A percentile compares a stretch with the other conserved stretches of the same genome.
phyloP scores from a whole-genome alignment of 2,888 invertebrate genomes.

The Eledone cirrhosa region DNA sequence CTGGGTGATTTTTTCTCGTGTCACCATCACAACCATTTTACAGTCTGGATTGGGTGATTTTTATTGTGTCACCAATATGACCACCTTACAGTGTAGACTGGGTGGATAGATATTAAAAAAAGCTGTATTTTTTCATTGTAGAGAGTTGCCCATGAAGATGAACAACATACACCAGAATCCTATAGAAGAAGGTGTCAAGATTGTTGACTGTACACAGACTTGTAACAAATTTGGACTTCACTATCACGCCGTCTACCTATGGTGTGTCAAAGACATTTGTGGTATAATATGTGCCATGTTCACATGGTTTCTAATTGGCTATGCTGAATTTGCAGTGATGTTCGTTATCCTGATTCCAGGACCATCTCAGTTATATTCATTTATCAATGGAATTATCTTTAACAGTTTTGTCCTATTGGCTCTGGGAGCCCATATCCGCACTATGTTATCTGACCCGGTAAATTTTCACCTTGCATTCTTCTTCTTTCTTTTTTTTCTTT shows the following conservation, averaged over 20 bases:
- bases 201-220: slow-evolving; percentile 58
- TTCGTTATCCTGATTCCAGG: slow-evolving; percentile 83
- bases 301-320: slow-evolving; percentile 83
- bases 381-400: slow-evolving; percentile 79
- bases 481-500: neutral
- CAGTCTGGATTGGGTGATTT: too few species aligned
- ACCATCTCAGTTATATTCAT: slow-evolving; percentile 73
- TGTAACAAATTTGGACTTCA: slow-evolving; percentile 51
- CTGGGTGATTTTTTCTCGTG: too few species aligned
- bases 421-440: slow-evolving; percentile 79
- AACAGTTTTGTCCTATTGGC: slow-evolving; percentile 80
- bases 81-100: too few species aligned
- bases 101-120: too few species aligned
- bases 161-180: neutral
- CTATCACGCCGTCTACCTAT: slow-evolving; percentile 61
- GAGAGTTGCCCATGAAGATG: slow-evolving; percentile 15
- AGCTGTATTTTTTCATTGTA: neutral
- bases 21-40: too few species aligned
- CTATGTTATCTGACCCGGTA: slow-evolving; percentile 88
- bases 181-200: slow-evolving; percentile 55
- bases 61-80: too few species aligned
- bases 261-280: slow-evolving; percentile 85
- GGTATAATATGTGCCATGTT: slow-evolving; percentile 84
- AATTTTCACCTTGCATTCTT: slow-evolving; percentile 64
- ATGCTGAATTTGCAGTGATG: slow-evolving; percentile 86